Conservation (phyloP, 2,888 invertebrate genomes). For the Tenthredo notha region DNA sequence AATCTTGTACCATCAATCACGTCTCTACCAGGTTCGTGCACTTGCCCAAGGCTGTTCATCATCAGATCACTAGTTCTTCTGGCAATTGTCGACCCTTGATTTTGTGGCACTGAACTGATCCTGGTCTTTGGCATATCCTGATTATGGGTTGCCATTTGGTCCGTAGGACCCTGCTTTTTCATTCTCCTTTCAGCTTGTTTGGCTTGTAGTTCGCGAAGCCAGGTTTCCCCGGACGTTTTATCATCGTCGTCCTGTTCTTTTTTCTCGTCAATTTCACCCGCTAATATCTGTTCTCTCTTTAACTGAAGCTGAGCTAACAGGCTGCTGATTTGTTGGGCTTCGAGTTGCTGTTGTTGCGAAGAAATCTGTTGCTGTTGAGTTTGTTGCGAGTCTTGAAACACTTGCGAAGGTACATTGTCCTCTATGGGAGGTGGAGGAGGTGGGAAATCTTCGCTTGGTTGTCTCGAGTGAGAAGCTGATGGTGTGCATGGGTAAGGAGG, state of each 20-base stretch:
- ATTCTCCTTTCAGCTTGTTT: constrained; percentile 85
- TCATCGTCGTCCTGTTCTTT: constrained; percentile 69
- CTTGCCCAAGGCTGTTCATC: constrained; percentile 70
- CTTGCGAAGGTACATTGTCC: constrained; percentile 79
- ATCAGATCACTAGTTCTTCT: constrained; percentile 73
- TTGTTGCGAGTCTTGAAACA: constrained; percentile 63
- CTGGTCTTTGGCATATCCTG: constrained; percentile 73
- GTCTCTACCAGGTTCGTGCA: constrained; percentile 66
- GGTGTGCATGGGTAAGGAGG: constrained; percentile 91
- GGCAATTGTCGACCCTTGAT: constrained; percentile 66
- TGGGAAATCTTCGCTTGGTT: constrained; percentile 94
- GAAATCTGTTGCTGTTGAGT: constrained; percentile 82
- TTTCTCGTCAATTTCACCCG: constrained; percentile 68
- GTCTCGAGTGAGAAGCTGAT: constrained; percentile 90
- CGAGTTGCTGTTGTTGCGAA: constrained; percentile 76
- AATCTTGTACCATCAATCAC: constrained; percentile 71
- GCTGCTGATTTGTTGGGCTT: constrained; percentile 72
- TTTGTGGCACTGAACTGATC: constrained; percentile 50
- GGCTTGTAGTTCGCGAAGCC: constrained; percentile 90
- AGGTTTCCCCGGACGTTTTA: constrained; percentile 81
- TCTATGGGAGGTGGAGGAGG: constrained; percentile 92
- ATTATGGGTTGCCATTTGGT: constrained; percentile 65
- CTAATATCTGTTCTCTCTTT: constrained; percentile 78
- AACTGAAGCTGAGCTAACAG: constrained; percentile 73
- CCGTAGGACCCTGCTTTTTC: constrained; percentile 76